Base-by-base conservation (phyloP, 2,113 vertebrate genomes). In the Epinephelus fuscoguttatus region DNA sequence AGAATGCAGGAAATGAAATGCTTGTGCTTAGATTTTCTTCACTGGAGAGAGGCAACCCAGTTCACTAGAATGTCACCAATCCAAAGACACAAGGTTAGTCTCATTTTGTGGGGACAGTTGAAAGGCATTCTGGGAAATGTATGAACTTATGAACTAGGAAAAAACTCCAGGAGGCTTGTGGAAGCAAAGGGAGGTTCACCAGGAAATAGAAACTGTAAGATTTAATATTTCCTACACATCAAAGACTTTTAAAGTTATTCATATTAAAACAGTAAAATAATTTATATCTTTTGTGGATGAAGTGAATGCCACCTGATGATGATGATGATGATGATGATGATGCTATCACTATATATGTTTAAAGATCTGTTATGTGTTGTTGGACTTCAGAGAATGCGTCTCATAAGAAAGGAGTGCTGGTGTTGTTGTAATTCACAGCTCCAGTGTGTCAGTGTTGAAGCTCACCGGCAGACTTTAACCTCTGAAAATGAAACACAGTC, bases 401-500 rank as follows among this genome's bases (percentile, higher is more conserved):
- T 11, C 1, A 4, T 14, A 21, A 12, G 23, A 3, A 45, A 25
- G 50, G 25, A 2, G 68, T 10, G 42, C n/a, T 12, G 3, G 1
- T 10, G 55, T 18, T 68, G 6, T 13, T 68, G 9, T 60, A 14
- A 40, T 56, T 67, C n/a, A 4, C 70, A 53, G 79, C 45, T 27
- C 12, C 33, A 1, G 67, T 27, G 66, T n/a, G 45, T 70, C 57
- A 12, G 57, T 4, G 10, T 42, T 37, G 56, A 40, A 52, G 27
- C 19, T 79, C 42, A 0, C 45, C 3, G 23, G 19, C 60, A 64
- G 52, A 61, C 53, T 37, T 61, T 50, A 49, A 81, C 78, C 63
- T 55, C 70, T 69, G 75, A 57, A 78, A 73, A 68, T 33, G 27
- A 75, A 72, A 68, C 78, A 0, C 57, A 3, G 40, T 27, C 66